These are phyloP conservation scores for Melanaphis sacchari DNA, from an alignment of 1,140 invertebrate species.

Conservation along the genomic window DNA sequence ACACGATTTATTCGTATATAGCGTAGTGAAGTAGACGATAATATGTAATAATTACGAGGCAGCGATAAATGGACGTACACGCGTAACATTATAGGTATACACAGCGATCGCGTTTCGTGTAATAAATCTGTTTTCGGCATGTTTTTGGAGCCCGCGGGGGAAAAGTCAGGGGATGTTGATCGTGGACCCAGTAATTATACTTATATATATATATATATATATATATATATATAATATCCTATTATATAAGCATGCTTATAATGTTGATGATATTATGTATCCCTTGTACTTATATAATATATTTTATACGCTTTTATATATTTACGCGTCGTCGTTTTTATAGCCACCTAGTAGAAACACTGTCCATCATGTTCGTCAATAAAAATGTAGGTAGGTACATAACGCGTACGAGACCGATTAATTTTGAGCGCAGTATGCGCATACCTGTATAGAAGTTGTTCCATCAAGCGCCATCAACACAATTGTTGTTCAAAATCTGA, in stretches of 20 bases:
- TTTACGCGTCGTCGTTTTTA: too few species aligned
- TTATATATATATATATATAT: neutral
- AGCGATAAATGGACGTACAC: neutral
- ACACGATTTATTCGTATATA: neutral
- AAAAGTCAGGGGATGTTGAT: neutral
- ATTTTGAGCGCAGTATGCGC: neutral
- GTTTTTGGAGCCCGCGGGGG: neutral
- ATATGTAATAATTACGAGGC: neutral
- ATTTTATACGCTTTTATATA: too few species aligned
- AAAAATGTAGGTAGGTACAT: neutral
- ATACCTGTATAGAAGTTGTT: too few species aligned
- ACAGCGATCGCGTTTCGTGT: neutral
- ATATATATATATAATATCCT: neutral
- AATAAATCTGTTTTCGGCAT: conserved; percentile 18
- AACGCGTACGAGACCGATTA: neutral
- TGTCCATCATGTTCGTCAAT: neutral
- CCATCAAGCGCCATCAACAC: too few species aligned
- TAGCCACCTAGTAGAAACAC: too few species aligned
- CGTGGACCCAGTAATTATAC: neutral
- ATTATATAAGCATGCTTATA: neutral
- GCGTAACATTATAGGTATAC: neutral
- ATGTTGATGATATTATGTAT: neutral
- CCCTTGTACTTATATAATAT: neutral
- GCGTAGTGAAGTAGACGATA: neutral
- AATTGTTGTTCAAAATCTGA: too few species aligned